A percentile compares a stretch with the other conserved stretches of the same genome.
These are phyloP conservation scores for Drosophila macrospina DNA, from an alignment of 2,888 invertebrate species.

Conservation along the genomic window DNA sequence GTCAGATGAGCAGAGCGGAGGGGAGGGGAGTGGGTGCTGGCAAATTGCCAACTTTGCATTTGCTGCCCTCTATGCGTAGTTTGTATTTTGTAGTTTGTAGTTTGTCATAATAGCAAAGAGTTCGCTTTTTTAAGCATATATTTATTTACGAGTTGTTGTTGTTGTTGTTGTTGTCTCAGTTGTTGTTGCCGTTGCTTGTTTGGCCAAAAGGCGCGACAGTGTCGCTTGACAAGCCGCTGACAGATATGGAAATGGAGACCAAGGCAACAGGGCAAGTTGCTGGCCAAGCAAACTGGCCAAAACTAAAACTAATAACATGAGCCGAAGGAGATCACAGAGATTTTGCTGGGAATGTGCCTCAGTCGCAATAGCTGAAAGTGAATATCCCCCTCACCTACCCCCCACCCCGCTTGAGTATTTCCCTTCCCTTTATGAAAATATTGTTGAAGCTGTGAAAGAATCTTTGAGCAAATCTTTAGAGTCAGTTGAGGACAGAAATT, in stretches of 20 bases:
- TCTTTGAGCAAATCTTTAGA: background rate
- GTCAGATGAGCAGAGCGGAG: too few species aligned
- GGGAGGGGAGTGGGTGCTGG: constrained; percentile 37
- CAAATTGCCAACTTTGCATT: constrained; percentile 57
- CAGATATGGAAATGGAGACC: constrained; percentile 63
- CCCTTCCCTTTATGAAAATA: background rate
- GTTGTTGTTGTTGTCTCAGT: background rate
- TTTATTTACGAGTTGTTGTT: constrained; percentile 66
- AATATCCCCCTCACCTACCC: background rate
- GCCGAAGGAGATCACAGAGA: background rate
- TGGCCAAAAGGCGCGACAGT: constrained; percentile 50
- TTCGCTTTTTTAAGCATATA: constrained; percentile 62
- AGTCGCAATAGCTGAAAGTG: background rate
- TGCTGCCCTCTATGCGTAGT: constrained; percentile 42
- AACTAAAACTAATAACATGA: constrained; percentile 13
- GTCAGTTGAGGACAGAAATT: background rate
- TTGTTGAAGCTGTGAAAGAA: background rate
- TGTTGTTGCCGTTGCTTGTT: constrained; percentile 15
- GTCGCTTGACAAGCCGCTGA: constrained; percentile 70
- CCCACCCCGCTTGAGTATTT: too few species aligned
- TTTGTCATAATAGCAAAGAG: constrained; percentile 45
- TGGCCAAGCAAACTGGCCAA: constrained; percentile 17
- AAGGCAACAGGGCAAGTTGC: constrained; percentile 31
- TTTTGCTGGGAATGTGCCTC: background rate
- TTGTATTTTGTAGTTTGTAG: constrained; percentile 19